These are phyloP conservation scores for Bellardia pandia DNA, from an alignment of 2,888 invertebrate genomes.

Conservation along the genomic window DNA sequence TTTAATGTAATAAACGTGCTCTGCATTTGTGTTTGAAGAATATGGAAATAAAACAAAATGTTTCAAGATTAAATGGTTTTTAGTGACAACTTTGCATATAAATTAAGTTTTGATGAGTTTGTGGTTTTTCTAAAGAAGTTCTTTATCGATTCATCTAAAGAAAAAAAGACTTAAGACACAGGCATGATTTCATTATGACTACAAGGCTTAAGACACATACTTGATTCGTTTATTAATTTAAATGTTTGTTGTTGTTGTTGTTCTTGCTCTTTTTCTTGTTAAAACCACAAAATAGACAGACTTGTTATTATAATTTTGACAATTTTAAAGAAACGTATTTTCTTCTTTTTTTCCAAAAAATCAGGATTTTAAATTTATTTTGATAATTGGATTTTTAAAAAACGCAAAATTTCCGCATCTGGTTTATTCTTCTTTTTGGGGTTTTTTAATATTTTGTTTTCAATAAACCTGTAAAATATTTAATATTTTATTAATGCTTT, in stretches of 20 bases:
- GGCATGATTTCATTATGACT: not conserved
- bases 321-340: not conserved
- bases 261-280: not conserved
- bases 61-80: constrained; percentile 14
- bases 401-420: constrained; percentile 39
- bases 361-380: not conserved
- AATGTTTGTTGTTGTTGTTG: not conserved
- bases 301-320: not conserved
- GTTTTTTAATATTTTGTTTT: not conserved
- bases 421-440: not conserved
- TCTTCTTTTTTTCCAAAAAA: constrained; percentile 10
- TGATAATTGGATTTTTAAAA: not conserved
- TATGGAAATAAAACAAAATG: not conserved
- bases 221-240: not conserved
- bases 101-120: constrained; percentile 40
- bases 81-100: constrained; percentile 38
- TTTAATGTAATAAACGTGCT: constrained; percentile 63
- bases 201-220: constrained; percentile 29
- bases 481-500: not conserved
- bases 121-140: constrained; percentile 28
- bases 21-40: not conserved
- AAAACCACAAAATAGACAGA: not conserved
- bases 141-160: not conserved
- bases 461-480: constrained; percentile 27
- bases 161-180: not conserved